These are phyloP conservation scores for Dendrocopos noguchii DNA, from an alignment of 2,113 vertebrate genomes.

Conservation along the genomic window DNA sequence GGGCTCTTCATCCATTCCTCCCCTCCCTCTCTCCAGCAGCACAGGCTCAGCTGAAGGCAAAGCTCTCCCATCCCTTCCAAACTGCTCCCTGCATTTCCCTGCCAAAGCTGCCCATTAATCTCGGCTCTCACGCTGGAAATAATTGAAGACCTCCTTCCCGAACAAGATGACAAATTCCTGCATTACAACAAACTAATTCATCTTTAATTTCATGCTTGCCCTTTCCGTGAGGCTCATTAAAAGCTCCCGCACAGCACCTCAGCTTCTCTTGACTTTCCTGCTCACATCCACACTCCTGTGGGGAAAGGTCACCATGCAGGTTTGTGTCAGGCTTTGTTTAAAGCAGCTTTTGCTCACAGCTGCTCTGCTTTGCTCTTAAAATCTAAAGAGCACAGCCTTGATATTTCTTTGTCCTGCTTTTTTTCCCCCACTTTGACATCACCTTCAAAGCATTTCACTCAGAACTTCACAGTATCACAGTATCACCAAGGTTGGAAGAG, in stretches of 20 bases:
- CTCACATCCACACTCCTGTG: background rate
- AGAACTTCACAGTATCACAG: too few species aligned
- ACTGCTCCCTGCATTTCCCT: background rate
- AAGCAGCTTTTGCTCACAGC: background rate
- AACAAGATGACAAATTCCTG: background rate
- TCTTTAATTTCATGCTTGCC: constrained; percentile 2
- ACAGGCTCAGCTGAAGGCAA: background rate
- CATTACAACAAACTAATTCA: background rate
- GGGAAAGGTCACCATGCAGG: constrained; percentile 17
- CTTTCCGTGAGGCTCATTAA: constrained; percentile 24
- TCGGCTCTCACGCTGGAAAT: background rate
- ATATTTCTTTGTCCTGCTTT: background rate
- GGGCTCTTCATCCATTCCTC: background rate
- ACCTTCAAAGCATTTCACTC: constrained; percentile 4
- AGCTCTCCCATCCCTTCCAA: background rate
- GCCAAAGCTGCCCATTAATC: background rate
- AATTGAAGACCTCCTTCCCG: constrained; percentile 16
- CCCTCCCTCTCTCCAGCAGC: background rate
- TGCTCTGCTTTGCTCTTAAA: background rate
- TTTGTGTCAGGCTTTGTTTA: background rate
- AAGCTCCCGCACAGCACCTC: background rate
- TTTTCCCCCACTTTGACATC: background rate
- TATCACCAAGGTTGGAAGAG: too few species aligned
- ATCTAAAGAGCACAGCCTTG: background rate
- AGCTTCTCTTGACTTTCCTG: background rate